A percentile compares a stretch with the other conserved stretches of the same genome.
These are phyloP conservation scores for Melanotus villosus DNA, from an alignment of 2,888 invertebrate species.

Conservation along the genomic window DNA sequence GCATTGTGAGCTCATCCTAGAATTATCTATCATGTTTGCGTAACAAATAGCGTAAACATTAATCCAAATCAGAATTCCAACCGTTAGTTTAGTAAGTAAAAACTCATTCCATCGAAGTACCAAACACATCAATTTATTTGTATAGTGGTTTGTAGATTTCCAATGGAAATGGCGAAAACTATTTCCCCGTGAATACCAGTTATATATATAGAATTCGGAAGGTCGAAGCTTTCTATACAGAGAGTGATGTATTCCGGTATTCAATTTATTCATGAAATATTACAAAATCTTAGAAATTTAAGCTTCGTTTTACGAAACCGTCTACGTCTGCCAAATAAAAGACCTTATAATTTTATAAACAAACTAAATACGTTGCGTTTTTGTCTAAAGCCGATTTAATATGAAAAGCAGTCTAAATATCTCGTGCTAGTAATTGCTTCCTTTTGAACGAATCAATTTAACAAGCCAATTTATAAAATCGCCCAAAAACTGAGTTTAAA, in stretches of 20 bases:
- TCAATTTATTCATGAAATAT: conserved; percentile 5
- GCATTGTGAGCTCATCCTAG: no score
- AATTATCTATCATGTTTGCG: no score
- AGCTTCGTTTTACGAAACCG: no score
- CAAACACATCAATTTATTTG: no score
- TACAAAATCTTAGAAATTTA: no score
- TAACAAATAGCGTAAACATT: no score
- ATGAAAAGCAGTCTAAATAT: not conserved
- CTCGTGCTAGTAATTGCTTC: conserved; percentile 8
- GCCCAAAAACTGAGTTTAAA: conserved; percentile 2
- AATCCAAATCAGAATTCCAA: no score
- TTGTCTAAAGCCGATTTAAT: not conserved
- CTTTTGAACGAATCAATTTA: conserved; percentile 13
- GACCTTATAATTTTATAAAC: no score
- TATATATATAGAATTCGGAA: not conserved
- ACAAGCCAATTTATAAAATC: conserved; percentile 12
- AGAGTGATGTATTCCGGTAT: not conserved
- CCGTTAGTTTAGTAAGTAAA: no score
- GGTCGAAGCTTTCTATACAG: not conserved
- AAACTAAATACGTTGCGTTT: no score
- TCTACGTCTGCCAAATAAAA: no score
- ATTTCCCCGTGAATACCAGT: conserved; percentile 2
- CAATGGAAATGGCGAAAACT: conserved; percentile 15
- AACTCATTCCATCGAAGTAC: not conserved
- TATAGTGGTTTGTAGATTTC: not conserved